phyloP scores from a whole-genome alignment of 2,797 vertebrate genomes.

The Craterocephalus amniculus region DNA sequence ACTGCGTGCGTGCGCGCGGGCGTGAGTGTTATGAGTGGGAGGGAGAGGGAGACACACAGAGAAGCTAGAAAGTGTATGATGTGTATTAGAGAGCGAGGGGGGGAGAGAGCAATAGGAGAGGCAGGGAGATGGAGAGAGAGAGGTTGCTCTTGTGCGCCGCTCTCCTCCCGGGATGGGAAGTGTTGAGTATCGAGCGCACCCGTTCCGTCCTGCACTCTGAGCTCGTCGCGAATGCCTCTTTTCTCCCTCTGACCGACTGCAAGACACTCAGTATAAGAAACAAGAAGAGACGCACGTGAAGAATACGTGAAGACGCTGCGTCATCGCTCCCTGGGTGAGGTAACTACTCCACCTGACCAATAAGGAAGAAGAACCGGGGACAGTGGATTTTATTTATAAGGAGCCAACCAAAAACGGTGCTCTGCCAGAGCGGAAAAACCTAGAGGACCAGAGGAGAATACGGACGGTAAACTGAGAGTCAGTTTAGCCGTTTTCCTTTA shows the following conservation, averaged over 20 bases:
- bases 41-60: slow-evolving; percentile 9
- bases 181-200: slow-evolving; percentile 63
- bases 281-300: slow-evolving; percentile 95
- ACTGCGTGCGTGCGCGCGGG: slow-evolving; percentile 38
- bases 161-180: slow-evolving; percentile 71
- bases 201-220: slow-evolving; percentile 45
- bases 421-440: slow-evolving; percentile 42
- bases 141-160: slow-evolving; percentile 68
- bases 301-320: slow-evolving; percentile 97
- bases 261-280: slow-evolving; percentile 81
- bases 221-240: slow-evolving; percentile 33
- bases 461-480: slow-evolving; percentile 48
- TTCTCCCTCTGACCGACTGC: slow-evolving; percentile 47
- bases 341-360: slow-evolving; percentile 91
- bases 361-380: slow-evolving; percentile 82
- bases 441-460: slow-evolving; percentile 24
- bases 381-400: slow-evolving; percentile 72
- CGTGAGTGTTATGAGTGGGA: slow-evolving; percentile 28
- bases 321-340: slow-evolving; percentile 91
- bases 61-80: slow-evolving; percentile 2
- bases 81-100: background rate
- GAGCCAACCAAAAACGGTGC: slow-evolving; percentile 40
- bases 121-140: slow-evolving; percentile 10
- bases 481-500: slow-evolving; percentile 19
- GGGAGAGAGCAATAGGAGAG: slow-evolving; percentile 22